Base-by-base conservation (phyloP, 2,113 vertebrate genomes). In the Erythrolamprus reginae region DNA sequence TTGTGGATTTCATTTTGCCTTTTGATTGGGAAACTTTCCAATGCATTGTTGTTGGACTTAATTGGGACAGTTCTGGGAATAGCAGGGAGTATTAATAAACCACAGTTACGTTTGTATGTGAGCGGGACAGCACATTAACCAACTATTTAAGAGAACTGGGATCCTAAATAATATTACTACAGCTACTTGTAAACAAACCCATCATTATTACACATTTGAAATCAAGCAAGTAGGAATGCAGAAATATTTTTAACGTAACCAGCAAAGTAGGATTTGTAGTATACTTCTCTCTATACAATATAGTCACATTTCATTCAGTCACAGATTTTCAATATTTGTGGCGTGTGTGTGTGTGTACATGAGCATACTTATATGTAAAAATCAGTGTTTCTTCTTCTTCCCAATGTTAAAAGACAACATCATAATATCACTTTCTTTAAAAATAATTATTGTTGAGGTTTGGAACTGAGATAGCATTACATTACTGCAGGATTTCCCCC, bases 291-390 rank as follows among this genome's bases (percentile, higher is more conserved):
- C 70, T 89, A 90, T 93, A 88, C 90, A 91, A 93, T 92, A 90
- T 53, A 96, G 95, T 94, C 93, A 93, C 70, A 90, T 96, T 95
- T 95, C 90, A 93, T 94, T 93, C 84, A 91, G 87, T 90, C 88
- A 88, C 9, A 84, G 47, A 50, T 86, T 92, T 95, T 90, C 88
- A n/a, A 28, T 89, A 86, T 21, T 2, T 84, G 45, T 50, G 82
- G 45, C 5, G 45, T 45, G 45, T 45, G 5, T 45, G 45, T 3
- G 21, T 84, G 24, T 84, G 3, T 48, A 2, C 10, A 26, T n/a
- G 47, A 17, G 15, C 26, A 48, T 50, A 28, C 26, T 28, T 50
- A 13, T 38, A 45, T 84, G 82, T 84, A 47, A 47, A 48, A 48
- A 48, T 50, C 45, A 13, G 83, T 28, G 47, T 48, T 47, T 84